Evolutionary conservation across 2,888 invertebrate species (phyloP), one percentile per base, ranked within the genome.

Genomic region (Philereme transversata): DNA sequence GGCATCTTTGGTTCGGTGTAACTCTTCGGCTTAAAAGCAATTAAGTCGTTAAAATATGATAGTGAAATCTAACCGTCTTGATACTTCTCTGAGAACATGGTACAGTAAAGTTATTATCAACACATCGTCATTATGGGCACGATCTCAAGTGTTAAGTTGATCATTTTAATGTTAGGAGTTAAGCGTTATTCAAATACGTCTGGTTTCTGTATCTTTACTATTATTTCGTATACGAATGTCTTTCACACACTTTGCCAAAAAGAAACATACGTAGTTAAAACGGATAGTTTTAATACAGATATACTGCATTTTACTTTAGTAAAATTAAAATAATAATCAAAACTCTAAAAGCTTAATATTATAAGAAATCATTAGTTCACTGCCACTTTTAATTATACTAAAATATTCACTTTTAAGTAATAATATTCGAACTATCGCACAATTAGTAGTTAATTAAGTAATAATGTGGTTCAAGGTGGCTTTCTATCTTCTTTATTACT

Each of bases 81-180:
- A 35, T n/a, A 34, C 35, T 47, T 35, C 47, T 45, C 4, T n/a
- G 47, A 43, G 10, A 38, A 44, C 49, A 60, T 47, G 44, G 51
- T 60, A 55, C 57, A 57, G 62, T 74, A 66, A 74, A 78, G 74
- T 70, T 78, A 78, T 44, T 34, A 43, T 78, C 6, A 81, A 79
- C 74, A 75, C 79, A 80, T 82, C 74, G 72, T 86, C 82, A 83
- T 79, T 81, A 82, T 80, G 82, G 79, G 86, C 88, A 88, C 87
- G 90, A 91, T 91, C 90, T 91, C 90, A 90, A 79, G 76, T 82
- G 59, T 77, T 87, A 82, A 83, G 81, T 83, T 77, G 75, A 60
- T 57, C 53, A 46, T 57, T 79, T 74, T 76, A 70, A 46, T 56
- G 11, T 54, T 51, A 45, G 48, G 22, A 44, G 5, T 52, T 40